A percentile compares a stretch with the other conserved stretches of the same genome.
phyloP scores from a whole-genome alignment of 2,113 vertebrate genomes.

The Naja naja region DNA sequence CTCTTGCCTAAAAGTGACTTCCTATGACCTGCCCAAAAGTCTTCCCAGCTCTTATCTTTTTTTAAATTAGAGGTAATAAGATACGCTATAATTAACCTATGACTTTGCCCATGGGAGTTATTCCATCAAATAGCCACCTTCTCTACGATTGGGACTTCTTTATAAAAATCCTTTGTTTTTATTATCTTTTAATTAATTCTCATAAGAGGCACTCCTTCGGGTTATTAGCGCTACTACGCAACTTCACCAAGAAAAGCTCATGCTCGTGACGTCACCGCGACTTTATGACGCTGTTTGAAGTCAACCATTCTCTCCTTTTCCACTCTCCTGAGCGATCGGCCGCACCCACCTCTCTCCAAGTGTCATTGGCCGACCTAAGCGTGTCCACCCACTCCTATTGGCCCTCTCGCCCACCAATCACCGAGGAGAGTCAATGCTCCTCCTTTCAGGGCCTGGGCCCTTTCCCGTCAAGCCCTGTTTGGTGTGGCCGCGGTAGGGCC shows the following conservation, averaged over 20 bases:
- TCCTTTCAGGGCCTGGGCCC: slow-evolving; percentile 31
- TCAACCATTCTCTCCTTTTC: background rate
- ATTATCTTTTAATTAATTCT: background rate
- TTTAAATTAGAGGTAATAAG: background rate
- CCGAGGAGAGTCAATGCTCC: slow-evolving; percentile 14
- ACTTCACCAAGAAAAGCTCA: background rate
- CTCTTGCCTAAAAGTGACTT: background rate
- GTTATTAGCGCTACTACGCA: background rate
- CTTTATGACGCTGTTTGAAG: background rate
- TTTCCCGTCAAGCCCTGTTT: slow-evolving; percentile 19
- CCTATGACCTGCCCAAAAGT: no score
- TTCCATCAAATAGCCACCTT: background rate
- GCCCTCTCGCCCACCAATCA: slow-evolving; percentile 32
- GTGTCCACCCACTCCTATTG: slow-evolving; percentile 44
- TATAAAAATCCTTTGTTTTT: background rate
- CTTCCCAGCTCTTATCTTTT: background rate
- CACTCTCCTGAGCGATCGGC: no score
- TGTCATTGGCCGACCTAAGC: slow-evolving; percentile 20
- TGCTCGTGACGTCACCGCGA: background rate
- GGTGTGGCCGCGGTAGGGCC: background rate
- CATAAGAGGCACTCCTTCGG: background rate
- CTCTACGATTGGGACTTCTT: background rate
- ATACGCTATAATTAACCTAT: background rate
- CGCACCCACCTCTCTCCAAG: background rate
- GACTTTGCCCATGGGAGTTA: background rate